Base-by-base conservation (phyloP, 1,140 invertebrate species). In the Pseudomyrmex dendroicus region DNA sequence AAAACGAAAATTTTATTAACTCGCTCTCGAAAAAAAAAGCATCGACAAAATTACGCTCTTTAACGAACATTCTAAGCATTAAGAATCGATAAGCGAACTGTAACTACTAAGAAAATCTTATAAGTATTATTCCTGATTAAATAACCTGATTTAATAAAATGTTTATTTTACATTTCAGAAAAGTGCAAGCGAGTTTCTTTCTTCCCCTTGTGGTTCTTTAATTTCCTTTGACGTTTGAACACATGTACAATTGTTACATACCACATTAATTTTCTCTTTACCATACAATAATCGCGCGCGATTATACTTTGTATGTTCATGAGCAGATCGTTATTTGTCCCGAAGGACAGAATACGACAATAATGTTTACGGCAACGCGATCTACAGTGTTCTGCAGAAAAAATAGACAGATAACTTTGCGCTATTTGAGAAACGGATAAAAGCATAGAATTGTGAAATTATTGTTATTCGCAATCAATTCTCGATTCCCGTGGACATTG, bases 61-160 rank as follows among this genome's bases (percentile, higher is more conserved):
- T 22, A 77, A 66, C 56, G 1, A 3, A n/a, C 50, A 66, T 80
- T 62, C 67, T 22, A 44, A 46, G 83, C 62, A 67, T 72, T 83
- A 86, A 50, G 13, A 67, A 13, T 86, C 63, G 25, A 66, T 46
- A 22, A 48, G 22, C 44, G 8, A 74, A 15, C 44, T 86, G 50
- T 68, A 59, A 74, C 57, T 50, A 15, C 64, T 82, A 74, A 76
- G 57, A 76, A 76, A 56, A 83, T 56, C 63, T 83, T 66, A 76
- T 86, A 86, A 86, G 1, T 76, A 86, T 50, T 64, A 80, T 86
- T 82, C 50, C 77, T 35, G 35, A 35, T 35, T 35, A 35, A 35
- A 35, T 35, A 35, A 82, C 80, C 64, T 86, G 68, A 82, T 86
- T 74, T 66, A 86, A 86, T 86, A 86, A 86, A 86, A 86, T 56